Conservation (phyloP, 2,888 invertebrate genomes). For the Oegoconia quadripuncta region DNA sequence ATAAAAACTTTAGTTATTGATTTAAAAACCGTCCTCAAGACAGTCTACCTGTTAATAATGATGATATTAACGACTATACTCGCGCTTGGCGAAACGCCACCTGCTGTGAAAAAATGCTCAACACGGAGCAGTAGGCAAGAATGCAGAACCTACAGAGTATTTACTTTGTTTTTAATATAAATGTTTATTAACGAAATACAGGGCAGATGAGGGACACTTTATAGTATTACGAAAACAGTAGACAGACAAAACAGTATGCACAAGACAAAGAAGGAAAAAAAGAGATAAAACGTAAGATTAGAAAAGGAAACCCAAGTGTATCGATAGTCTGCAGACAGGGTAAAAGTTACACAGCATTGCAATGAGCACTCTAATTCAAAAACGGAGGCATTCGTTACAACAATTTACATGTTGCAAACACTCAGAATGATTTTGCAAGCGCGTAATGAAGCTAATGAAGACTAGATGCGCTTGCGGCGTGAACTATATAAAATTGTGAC, state of each 20-base stretch:
- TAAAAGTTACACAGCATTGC: neutral
- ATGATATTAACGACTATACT: conserved; percentile 1
- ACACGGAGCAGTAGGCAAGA: conserved; percentile 5
- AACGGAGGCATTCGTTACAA: neutral
- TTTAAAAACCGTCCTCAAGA: conserved; percentile 1
- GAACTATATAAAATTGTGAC: conserved; percentile 51
- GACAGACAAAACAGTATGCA: too few species aligned
- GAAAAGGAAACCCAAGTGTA: too few species aligned
- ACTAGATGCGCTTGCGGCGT: conserved; percentile 29
- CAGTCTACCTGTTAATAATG: conserved; percentile 5
- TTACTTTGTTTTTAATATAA: too few species aligned
- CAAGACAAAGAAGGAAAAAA: too few species aligned
- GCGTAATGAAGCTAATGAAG: conserved; percentile 59
- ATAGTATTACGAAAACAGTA: too few species aligned
- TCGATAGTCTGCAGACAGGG: too few species aligned
- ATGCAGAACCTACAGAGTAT: too few species aligned
- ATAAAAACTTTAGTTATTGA: neutral
- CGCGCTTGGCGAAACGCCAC: conserved; percentile 6
- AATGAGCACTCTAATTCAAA: neutral
- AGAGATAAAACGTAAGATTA: too few species aligned
- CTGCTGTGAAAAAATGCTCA: conserved; percentile 3
- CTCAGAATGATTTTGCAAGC: conserved; percentile 45
- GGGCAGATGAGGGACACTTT: too few species aligned
- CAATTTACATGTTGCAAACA: conserved; percentile 39
- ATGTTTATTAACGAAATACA: too few species aligned